Conservation (phyloP, 2,888 invertebrate genomes). For the Drosophila tanythrix region DNA sequence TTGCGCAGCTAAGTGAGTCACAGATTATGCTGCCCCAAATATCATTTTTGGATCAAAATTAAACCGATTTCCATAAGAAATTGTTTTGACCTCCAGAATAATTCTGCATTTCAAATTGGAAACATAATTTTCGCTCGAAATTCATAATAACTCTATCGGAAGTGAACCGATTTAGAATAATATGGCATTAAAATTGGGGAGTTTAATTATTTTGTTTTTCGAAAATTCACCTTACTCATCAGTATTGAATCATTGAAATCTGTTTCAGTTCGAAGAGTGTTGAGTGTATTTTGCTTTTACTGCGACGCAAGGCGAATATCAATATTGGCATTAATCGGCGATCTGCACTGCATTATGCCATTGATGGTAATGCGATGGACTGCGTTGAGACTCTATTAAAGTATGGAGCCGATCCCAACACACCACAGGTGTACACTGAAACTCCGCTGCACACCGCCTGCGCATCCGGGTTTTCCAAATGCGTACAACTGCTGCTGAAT, state of each 20-base stretch:
- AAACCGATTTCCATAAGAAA: background rate
- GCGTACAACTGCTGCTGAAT: constrained; percentile 90
- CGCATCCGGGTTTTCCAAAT: constrained; percentile 89
- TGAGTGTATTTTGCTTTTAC: constrained; percentile 86
- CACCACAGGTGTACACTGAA: constrained; percentile 93
- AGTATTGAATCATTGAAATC: background rate
- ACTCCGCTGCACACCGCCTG: constrained; percentile 94
- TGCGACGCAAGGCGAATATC: constrained; percentile 91
- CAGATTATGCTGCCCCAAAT: background rate
- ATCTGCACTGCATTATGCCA: constrained; percentile 94
- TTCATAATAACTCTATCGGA: background rate
- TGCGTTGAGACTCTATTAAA: constrained; percentile 90
- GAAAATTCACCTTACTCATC: background rate
- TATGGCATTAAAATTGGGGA: background rate
- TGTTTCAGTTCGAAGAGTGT: constrained; percentile 81
- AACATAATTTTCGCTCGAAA: background rate
- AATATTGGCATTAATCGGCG: constrained; percentile 89
- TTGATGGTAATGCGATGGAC: constrained; percentile 90
- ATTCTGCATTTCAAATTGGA: background rate
- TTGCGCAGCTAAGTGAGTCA: constrained; percentile 89
- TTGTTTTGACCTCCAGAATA: background rate
- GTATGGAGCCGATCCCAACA: constrained; percentile 93
- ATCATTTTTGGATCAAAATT: background rate
- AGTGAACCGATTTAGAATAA: background rate
- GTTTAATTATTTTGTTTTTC: background rate